These are phyloP conservation scores for Microcebus tavaratra DNA, from an alignment of 2,113 vertebrate genomes.

Conservation along the genomic window DNA sequence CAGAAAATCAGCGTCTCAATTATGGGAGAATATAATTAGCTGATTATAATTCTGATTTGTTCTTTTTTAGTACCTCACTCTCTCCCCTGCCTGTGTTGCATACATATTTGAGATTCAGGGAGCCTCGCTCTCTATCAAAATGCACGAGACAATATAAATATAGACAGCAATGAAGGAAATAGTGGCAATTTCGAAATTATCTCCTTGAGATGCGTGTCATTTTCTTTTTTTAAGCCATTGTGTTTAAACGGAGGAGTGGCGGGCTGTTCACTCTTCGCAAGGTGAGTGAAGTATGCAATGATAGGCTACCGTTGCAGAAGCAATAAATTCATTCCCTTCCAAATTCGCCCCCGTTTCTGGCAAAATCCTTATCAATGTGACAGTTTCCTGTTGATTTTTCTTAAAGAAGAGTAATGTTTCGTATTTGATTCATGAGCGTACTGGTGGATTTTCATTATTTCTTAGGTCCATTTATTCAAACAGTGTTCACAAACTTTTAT, in stretches of 20 bases:
- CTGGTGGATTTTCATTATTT: not conserved
- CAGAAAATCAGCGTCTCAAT: constrained; percentile 58
- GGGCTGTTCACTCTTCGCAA: not conserved
- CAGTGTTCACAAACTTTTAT: not conserved
- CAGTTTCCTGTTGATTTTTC: constrained; percentile 53
- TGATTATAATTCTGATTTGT: constrained; percentile 62
- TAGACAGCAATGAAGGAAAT: constrained; percentile 47
- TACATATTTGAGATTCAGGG: constrained; percentile 56
- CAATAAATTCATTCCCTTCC: not conserved
- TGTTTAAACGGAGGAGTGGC: constrained; percentile 29
- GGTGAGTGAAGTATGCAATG: not conserved
- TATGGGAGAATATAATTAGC: constrained; percentile 46
- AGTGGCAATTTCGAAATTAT: constrained; percentile 67
- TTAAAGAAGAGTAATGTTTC: constrained; percentile 30
- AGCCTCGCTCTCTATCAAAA: constrained; percentile 12
- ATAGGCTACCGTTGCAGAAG: not conserved
- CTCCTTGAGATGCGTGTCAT: constrained; percentile 62
- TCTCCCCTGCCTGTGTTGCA: constrained; percentile 28
- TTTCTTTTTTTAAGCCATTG: not conserved
- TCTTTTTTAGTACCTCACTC: constrained; percentile 15
- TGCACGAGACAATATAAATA: constrained; percentile 52
- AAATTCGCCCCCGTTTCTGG: not conserved
- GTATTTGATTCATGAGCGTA: not conserved
- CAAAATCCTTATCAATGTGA: constrained; percentile 31
- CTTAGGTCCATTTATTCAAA: not conserved